These are phyloP conservation scores for Ethmia dodecea DNA, from an alignment of 2,888 invertebrate species.

Conservation along the genomic window DNA sequence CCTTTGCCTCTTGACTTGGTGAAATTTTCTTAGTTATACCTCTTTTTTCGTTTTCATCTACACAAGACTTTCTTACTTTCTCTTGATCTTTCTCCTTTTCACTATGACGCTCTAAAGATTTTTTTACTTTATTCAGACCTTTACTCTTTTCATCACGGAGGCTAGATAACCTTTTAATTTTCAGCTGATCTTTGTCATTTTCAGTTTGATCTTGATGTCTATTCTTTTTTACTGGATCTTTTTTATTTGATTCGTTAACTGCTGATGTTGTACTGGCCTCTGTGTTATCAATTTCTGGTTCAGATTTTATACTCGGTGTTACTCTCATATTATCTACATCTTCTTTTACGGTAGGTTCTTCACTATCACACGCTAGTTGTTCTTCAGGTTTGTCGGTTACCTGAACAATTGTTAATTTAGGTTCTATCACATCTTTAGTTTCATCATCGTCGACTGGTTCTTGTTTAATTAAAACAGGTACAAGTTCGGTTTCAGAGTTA, in stretches of 20 bases:
- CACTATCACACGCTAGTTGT: no score
- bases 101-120: neutral
- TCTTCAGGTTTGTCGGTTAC: no score
- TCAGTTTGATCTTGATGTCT: neutral
- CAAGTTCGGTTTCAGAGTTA: slow-evolving; percentile 12
- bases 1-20: slow-evolving; percentile 1
- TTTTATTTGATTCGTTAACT: neutral
- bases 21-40: slow-evolving; percentile 3
- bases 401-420: no score
- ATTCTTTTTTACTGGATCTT: neutral
- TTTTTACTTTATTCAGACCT: slow-evolving; percentile 1
- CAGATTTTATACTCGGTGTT: slow-evolving; percentile 3
- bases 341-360: slow-evolving; percentile 60
- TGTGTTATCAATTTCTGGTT: neutral
- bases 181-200: slow-evolving; percentile 11
- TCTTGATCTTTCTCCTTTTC: neutral
- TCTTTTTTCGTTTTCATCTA: slow-evolving; percentile 1
- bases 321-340: slow-evolving; percentile 30
- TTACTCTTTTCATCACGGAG: slow-evolving; percentile 1
- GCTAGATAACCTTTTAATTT: slow-evolving; percentile 1
- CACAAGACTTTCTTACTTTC: neutral
- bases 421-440: slow-evolving; percentile 22
- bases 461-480: slow-evolving; percentile 39
- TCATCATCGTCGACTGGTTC: slow-evolving; percentile 61
- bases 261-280: neutral